A percentile compares a stretch with the other conserved stretches of the same genome.
These are phyloP conservation scores for Meriones psammophilus DNA, from an alignment of 2,797 vertebrate species.

Conservation along the genomic window DNA sequence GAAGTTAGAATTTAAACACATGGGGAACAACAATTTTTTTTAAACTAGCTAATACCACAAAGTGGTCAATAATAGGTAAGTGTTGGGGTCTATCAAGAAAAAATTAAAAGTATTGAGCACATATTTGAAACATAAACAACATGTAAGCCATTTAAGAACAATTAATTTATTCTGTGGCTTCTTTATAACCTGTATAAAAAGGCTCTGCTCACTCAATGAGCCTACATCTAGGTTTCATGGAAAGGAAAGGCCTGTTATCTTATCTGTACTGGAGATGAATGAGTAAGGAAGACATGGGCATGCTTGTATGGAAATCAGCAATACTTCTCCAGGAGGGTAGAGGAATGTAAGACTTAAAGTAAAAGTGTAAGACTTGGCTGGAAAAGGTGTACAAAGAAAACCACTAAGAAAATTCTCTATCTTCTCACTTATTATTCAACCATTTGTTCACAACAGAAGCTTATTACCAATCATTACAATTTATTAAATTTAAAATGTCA, in stretches of 20 bases:
- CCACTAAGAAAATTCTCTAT: conserved; percentile 2
- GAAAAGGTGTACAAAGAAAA: background rate
- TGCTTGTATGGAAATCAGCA: background rate
- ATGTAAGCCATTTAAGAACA: background rate
- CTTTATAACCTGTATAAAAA: background rate
- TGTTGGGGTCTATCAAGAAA: background rate
- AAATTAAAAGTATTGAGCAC: background rate
- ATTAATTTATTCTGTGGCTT: conserved; percentile 30
- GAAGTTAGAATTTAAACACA: conserved; percentile 30
- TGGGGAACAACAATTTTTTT: background rate
- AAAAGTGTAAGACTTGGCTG: background rate
- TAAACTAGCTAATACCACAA: background rate
- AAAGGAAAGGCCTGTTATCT: background rate
- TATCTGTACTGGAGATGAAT: background rate
- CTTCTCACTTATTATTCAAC: background rate
- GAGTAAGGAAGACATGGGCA: background rate
- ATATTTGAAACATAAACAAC: background rate
- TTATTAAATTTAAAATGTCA: background rate
- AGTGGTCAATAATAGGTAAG: background rate
- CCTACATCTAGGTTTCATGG: background rate
- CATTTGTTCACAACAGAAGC: background rate
- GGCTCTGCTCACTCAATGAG: background rate
- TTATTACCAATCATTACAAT: conserved; percentile 8
- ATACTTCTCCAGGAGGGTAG: background rate
- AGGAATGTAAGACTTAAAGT: background rate